A percentile compares a stretch with the other conserved stretches of the same genome.
Conservation (phyloP, 1,140 invertebrate genomes). For the Chrysoperla carnea region DNA sequence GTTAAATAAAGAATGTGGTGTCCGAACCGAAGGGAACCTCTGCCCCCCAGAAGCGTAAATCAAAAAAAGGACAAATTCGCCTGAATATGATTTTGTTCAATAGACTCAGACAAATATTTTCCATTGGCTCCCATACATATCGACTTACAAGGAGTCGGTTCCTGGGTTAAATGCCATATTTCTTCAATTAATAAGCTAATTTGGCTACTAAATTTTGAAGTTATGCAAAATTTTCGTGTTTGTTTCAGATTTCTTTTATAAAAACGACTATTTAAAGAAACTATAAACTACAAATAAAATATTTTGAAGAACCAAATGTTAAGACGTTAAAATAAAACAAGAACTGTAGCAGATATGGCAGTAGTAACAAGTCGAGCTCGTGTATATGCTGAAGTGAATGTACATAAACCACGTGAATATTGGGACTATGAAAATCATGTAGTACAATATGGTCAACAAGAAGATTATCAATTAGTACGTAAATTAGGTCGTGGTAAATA, state of each 20-base stretch:
- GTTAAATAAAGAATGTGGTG: no score
- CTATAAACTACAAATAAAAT: background rate
- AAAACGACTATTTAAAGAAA: background rate
- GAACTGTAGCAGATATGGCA: conserved; percentile 14
- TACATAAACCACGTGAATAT: conserved; percentile 91
- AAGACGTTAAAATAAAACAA: background rate
- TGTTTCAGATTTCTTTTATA: conserved; percentile 6
- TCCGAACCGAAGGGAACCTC: no score
- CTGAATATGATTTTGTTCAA: no score
- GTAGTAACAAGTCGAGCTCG: conserved; percentile 81
- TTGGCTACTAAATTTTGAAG: no score
- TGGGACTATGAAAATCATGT: conserved; percentile 99
- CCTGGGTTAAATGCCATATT: no score
- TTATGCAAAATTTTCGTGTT: no score
- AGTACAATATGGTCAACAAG: conserved; percentile 93
- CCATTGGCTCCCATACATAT: no score
- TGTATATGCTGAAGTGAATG: conserved; percentile 94
- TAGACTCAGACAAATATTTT: no score
- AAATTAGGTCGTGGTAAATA: conserved; percentile 99
- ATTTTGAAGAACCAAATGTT: background rate
- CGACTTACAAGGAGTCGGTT: no score
- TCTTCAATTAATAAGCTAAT: no score
- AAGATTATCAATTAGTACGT: conserved; percentile 94
- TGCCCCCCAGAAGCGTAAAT: no score
- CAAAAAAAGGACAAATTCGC: no score